Evolutionary conservation across 2,113 vertebrate species (phyloP).

Genomic region (Blennius ocellaris): DNA sequence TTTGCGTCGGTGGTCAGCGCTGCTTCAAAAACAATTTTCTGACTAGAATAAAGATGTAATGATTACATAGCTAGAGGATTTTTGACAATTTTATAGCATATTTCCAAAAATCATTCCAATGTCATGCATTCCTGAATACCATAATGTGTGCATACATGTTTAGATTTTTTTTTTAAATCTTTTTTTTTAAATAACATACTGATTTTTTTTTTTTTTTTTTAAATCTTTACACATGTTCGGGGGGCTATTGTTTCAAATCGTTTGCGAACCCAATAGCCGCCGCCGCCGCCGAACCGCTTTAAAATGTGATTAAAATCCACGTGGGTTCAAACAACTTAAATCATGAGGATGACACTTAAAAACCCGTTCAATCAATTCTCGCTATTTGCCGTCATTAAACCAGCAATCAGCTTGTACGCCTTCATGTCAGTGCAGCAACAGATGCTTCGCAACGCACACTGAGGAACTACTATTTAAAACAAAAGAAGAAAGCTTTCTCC

Average conservation of each 20-base stretch:
- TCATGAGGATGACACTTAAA: conserved; percentile 50
- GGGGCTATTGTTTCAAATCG: conserved; percentile 28
- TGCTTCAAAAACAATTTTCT: conserved; percentile 41
- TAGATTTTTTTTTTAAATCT: conserved; percentile 17
- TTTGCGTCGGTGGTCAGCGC: neutral
- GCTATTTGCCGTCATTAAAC: conserved; percentile 75
- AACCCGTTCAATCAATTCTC: conserved; percentile 71
- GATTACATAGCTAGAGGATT: conserved; percentile 55
- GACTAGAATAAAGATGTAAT: conserved; percentile 43
- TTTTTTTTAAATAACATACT: conserved; percentile 6
- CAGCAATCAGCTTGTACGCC: conserved; percentile 75
- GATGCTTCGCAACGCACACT: conserved; percentile 59
- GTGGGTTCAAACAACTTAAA: conserved; percentile 26
- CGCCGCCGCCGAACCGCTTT: conserved; percentile 23
- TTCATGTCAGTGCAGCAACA: conserved; percentile 81
- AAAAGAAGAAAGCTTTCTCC: conserved; percentile 22
- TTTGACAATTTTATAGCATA: conserved; percentile 67
- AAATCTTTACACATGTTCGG: conserved; percentile 39
- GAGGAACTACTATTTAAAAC: conserved; percentile 1
- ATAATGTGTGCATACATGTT: conserved; percentile 61
- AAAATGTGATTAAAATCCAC: conserved; percentile 21
- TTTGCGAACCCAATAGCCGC: conserved; percentile 11
- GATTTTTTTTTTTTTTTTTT: conserved; percentile 25
- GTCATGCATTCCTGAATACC: conserved; percentile 78
- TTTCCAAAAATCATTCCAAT: conserved; percentile 72